phyloP scores from a whole-genome alignment of 1,140 invertebrate genomes.

The Schlechtendalia chinensis region DNA sequence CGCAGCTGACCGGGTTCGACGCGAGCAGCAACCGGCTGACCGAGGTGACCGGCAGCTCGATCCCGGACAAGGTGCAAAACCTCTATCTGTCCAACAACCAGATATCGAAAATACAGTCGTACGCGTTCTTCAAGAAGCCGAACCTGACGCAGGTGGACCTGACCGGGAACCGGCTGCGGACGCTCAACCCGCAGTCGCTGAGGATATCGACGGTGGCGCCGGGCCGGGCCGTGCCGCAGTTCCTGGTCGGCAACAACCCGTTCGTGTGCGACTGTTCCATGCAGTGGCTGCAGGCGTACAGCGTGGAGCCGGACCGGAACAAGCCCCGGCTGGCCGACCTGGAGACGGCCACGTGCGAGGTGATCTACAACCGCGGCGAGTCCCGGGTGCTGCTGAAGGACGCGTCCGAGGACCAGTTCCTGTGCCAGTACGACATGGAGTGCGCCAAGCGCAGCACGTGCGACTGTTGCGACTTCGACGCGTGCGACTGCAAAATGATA shows the following conservation, averaged over 20 bases:
- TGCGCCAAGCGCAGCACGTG: conserved; percentile 76
- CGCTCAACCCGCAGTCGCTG: conserved; percentile 80
- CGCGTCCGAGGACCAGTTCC: conserved; percentile 80
- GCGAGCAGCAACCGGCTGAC: conserved; percentile 80
- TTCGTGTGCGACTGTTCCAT: conserved; percentile 86
- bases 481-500: conserved; percentile 93
- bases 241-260: conserved; percentile 86
- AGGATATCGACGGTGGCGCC: conserved; percentile 75
- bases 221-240: conserved; percentile 79
- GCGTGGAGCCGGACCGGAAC: conserved; percentile 73
- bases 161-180: conserved; percentile 79
- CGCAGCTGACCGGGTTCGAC: conserved; percentile 78
- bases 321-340: conserved; percentile 84
- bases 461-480: conserved; percentile 91
- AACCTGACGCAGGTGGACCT: conserved; percentile 84
- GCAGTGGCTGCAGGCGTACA: conserved; percentile 81
- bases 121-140: conserved; percentile 90
- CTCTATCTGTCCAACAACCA: conserved; percentile 82
- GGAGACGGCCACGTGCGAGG: conserved; percentile 81
- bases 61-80: conserved; percentile 83
- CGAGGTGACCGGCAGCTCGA: conserved; percentile 75
- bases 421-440: conserved; percentile 87
- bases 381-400: conserved; percentile 78
- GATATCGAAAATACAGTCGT: conserved; percentile 83
- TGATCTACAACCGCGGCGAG: conserved; percentile 79